These are phyloP conservation scores for Metacarcinus magister DNA, from an alignment of 2,888 invertebrate species.

Conservation along the genomic window DNA sequence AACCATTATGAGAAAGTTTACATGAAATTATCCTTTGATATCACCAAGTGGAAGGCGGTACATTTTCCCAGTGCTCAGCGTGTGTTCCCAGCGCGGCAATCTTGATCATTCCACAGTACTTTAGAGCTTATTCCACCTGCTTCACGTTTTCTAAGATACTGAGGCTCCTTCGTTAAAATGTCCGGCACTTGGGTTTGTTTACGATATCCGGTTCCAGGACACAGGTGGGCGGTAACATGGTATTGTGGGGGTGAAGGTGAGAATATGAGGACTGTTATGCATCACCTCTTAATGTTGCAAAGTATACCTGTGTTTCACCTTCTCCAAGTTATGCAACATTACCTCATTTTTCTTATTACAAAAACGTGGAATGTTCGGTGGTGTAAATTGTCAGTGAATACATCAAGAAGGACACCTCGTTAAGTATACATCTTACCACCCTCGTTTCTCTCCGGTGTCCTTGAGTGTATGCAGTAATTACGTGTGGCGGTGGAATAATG, in stretches of 20 bases:
- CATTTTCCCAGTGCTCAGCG: background rate
- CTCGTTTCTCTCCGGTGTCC: background rate
- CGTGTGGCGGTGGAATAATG: background rate
- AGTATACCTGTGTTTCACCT: background rate
- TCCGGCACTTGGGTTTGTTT: too few species aligned
- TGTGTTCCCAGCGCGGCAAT: background rate
- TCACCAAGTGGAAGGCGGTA: background rate
- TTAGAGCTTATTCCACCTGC: background rate
- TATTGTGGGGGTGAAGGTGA: too few species aligned
- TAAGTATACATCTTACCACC: background rate
- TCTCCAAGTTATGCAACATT: background rate
- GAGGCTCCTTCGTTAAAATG: too few species aligned
- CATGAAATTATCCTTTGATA: constrained; percentile 17
- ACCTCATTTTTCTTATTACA: background rate
- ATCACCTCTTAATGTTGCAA: too few species aligned
- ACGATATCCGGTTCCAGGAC: too few species aligned
- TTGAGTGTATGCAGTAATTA: background rate
- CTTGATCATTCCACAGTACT: background rate
- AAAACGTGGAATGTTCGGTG: background rate
- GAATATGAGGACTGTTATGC: too few species aligned
- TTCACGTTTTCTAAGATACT: too few species aligned
- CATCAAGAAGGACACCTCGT: background rate
- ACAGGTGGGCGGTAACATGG: too few species aligned
- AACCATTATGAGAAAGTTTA: constrained; percentile 45
- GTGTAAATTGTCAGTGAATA: background rate